phyloP scores from a whole-genome alignment of 2,888 invertebrate species.

The Leucophenga montana region DNA sequence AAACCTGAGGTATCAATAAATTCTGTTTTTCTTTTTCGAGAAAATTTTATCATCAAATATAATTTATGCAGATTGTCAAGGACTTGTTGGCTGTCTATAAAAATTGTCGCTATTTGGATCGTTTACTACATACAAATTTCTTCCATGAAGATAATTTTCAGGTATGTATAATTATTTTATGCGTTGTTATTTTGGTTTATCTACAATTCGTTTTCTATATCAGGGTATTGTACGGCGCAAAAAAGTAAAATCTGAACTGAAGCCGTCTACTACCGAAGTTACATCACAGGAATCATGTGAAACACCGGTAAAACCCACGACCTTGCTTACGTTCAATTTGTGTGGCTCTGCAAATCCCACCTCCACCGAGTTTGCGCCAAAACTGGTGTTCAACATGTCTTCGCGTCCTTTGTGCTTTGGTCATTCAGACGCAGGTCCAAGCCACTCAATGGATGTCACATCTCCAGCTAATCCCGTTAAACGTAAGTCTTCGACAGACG shows the following conservation, averaged over 20 bases:
- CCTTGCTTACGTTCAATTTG: constrained; percentile 15
- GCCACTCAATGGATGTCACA: constrained; percentile 5
- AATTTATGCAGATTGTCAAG: constrained; percentile 78
- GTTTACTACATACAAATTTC: constrained; percentile 87
- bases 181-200: neutral
- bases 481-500: constrained; percentile 51
- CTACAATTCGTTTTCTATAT: neutral
- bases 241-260: neutral
- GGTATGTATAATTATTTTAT: constrained; percentile 71
- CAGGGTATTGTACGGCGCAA: constrained; percentile 81
- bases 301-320: neutral
- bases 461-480: constrained; percentile 51
- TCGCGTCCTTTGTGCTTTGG: neutral
- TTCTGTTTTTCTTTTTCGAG: no score
- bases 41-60: constrained; percentile 3
- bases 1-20: constrained; percentile 79
- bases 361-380: constrained; percentile 10
- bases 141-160: constrained; percentile 88
- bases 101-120: constrained; percentile 89
- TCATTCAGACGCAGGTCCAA: neutral
- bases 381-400: constrained; percentile 5
- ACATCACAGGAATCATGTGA: neutral
- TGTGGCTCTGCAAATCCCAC: neutral
- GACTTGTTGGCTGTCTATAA: constrained; percentile 87
- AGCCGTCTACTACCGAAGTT: neutral